Conservation (phyloP, 2,113 vertebrate genomes). For the Mustela lutreola region DNA sequence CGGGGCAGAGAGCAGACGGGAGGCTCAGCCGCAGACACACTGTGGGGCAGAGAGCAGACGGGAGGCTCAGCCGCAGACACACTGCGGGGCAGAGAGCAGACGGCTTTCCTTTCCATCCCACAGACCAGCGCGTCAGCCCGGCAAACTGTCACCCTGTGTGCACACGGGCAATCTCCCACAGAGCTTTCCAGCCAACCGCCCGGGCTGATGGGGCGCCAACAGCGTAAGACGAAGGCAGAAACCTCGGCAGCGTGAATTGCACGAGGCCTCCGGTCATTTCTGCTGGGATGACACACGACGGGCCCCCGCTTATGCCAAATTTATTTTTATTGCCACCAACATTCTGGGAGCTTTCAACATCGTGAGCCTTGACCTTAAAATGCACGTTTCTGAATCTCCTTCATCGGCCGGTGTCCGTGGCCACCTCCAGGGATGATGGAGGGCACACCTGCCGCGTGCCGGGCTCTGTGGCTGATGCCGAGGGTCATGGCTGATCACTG, state of each 20-base stretch:
- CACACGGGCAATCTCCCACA: neutral
- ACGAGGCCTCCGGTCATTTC: accelerated
- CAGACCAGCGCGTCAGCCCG: accelerated
- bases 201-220: neutral
- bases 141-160: neutral
- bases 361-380: neutral
- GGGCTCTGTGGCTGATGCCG: accelerated
- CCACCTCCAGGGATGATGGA: neutral
- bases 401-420: too few species aligned
- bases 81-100: neutral
- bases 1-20: too few species aligned
- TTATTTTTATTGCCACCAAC: neutral
- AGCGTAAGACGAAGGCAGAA: accelerated
- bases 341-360: neutral
- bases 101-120: neutral
- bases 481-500: accelerated
- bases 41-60: too few species aligned
- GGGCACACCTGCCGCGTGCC: accelerated
- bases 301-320: neutral
- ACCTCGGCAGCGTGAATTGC: accelerated
- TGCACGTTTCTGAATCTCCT: neutral
- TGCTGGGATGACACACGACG: neutral
- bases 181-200: neutral
- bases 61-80: neutral
- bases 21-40: neutral